Conservation (phyloP, 1,140 invertebrate genomes). For the Battus philenor region DNA sequence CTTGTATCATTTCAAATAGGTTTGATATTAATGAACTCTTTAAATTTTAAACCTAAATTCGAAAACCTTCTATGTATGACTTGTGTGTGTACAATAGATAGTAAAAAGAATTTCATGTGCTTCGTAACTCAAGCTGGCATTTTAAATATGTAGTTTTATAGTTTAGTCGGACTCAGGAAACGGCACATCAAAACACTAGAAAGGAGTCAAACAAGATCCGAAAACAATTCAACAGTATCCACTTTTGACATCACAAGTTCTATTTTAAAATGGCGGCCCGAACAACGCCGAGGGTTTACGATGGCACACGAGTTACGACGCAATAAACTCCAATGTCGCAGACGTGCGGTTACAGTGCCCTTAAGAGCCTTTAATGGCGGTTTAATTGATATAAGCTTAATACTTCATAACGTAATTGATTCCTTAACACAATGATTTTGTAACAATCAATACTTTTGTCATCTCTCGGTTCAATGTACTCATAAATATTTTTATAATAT, state of each 20-base stretch:
- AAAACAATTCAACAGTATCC: conserved; percentile 25
- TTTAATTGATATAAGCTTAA: conserved; percentile 44
- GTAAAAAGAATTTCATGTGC: too few species aligned
- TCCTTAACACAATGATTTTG: conserved; percentile 12
- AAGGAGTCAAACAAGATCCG: conserved; percentile 24
- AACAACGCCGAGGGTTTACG: conserved; percentile 36
- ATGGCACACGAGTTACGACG: conserved; percentile 44
- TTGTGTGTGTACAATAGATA: too few species aligned
- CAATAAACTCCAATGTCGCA: conserved; percentile 45
- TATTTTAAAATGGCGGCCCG: conserved; percentile 51
- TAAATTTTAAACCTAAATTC: too few species aligned
- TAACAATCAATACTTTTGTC: not conserved
- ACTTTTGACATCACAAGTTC: conserved; percentile 40
- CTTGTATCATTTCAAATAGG: too few species aligned
- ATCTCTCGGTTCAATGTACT: too few species aligned
- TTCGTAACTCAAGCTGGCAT: too few species aligned
- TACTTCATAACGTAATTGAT: conserved; percentile 30
- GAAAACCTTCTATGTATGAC: too few species aligned
- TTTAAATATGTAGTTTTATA: conserved; percentile 2
- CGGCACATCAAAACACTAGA: conserved; percentile 25
- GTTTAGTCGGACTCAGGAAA: conserved; percentile 20
- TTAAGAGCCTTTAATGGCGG: conserved; percentile 37
- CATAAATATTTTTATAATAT: too few species aligned
- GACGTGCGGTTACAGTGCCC: conserved; percentile 31
- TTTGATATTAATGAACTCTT: too few species aligned